Percentiles rank a stretch among this genome's conserved stretches.
Evolutionary conservation across 2,888 invertebrate species (phyloP).

Genomic region (Halictus ligatus): DNA sequence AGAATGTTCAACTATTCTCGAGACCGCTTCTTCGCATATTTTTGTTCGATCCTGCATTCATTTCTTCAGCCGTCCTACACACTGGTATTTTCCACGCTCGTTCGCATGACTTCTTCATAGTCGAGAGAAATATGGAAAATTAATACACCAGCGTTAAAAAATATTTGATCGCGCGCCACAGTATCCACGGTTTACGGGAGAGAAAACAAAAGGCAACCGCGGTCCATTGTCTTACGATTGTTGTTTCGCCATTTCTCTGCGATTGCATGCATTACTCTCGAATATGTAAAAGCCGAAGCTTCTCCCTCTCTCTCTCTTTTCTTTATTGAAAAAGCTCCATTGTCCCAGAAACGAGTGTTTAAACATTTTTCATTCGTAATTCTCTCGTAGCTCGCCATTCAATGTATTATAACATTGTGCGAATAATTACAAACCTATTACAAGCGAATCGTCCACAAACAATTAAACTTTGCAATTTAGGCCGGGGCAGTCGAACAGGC

Average conservation of each 20-base stretch:
- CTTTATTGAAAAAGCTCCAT: background rate
- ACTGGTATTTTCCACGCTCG: background rate
- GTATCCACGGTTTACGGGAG: background rate
- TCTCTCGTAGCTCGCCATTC: background rate
- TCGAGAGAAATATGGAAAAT: background rate
- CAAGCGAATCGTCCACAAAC: no score
- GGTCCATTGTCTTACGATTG: slow-evolving; percentile 1
- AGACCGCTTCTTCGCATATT: background rate
- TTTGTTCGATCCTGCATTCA: background rate
- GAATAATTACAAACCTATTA: no score
- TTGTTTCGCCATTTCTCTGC: background rate
- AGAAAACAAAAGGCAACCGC: background rate
- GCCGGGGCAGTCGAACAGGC: no score
- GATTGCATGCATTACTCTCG: background rate
- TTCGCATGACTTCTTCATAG: background rate
- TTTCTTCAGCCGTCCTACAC: background rate
- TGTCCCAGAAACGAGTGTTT: background rate
- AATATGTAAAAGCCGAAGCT: background rate
- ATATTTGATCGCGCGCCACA: background rate
- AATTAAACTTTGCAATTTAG: no score
- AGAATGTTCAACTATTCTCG: background rate
- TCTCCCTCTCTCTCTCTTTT: background rate
- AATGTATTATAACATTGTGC: background rate
- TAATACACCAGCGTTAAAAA: background rate
- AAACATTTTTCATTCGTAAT: background rate